phyloP scores from a whole-genome alignment of 2,888 invertebrate species.

The Ctena decussata region DNA sequence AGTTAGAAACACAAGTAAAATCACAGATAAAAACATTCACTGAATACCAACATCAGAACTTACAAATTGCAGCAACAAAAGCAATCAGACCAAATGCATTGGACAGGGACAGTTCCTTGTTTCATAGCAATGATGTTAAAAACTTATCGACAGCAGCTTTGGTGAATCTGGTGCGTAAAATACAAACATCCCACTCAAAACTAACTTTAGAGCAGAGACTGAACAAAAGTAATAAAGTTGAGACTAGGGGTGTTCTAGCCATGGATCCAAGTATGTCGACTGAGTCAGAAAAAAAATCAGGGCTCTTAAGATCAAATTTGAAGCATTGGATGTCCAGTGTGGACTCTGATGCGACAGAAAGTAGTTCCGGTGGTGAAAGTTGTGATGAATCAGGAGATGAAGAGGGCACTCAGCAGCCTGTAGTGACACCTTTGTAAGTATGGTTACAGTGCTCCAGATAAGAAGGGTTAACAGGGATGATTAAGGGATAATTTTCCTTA shows the following conservation, averaged over 20 bases:
- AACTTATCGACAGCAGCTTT: slow-evolving; percentile 88
- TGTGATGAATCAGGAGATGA: slow-evolving; percentile 92
- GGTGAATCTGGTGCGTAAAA: slow-evolving; percentile 89
- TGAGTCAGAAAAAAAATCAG: slow-evolving; percentile 90
- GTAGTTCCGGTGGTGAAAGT: slow-evolving; percentile 97
- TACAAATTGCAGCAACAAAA: slow-evolving; percentile 80
- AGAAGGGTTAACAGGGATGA: too few relatives aligned
- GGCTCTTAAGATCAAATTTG: slow-evolving; percentile 92
- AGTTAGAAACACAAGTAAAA: slow-evolving; percentile 92
- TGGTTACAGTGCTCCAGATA: too few relatives aligned
- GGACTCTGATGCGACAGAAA: slow-evolving; percentile 97
- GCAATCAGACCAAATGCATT: slow-evolving; percentile 65
- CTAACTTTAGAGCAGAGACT: slow-evolving; percentile 35
- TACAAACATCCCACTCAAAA: slow-evolving; percentile 87
- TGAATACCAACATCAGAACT: slow-evolving; percentile 90
- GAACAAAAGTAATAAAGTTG: slow-evolving; percentile 53
- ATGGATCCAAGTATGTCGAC: slow-evolving; percentile 83
- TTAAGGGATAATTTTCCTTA: too few relatives aligned
- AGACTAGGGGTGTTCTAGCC: slow-evolving; percentile 72
- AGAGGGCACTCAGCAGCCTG: slow-evolving; percentile 42
- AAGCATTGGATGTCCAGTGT: slow-evolving; percentile 92
- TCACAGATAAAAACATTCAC: slow-evolving; percentile 93
- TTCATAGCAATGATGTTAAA: slow-evolving; percentile 86
- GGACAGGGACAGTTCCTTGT: slow-evolving; percentile 81
- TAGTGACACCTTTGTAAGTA: slow-evolving; percentile 63